A percentile compares a stretch with the other conserved stretches of the same genome.
Evolutionary conservation across 2,888 invertebrate species (phyloP).

Genomic region (Lysandra coridon): DNA sequence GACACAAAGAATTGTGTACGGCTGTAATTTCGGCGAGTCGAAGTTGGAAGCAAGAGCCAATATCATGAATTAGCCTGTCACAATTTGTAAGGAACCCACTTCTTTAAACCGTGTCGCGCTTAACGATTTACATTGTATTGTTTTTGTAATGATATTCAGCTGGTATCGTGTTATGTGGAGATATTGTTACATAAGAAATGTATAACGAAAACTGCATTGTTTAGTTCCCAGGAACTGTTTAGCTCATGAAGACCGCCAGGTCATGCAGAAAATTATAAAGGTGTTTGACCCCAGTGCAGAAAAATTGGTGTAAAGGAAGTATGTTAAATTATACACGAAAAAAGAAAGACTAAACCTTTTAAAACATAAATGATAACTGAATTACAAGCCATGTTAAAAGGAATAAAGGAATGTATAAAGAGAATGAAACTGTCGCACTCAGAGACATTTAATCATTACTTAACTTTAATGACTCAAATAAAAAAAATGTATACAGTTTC

Average conservation of each 20-base stretch:
- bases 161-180: conserved; percentile 12
- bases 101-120: not conserved
- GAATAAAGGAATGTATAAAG: too few species aligned
- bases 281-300: not conserved
- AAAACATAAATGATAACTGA: too few species aligned
- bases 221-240: not conserved
- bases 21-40: too few species aligned
- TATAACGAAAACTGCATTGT: not conserved
- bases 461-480: too few species aligned
- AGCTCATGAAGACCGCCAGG: conserved; percentile 4
- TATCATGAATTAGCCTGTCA: too few species aligned
- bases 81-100: not conserved
- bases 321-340: not conserved
- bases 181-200: conserved; percentile 18
- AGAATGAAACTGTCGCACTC: too few species aligned
- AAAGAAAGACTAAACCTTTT: not conserved
- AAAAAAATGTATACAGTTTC: too few species aligned
- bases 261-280: not conserved
- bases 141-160: conserved; percentile 8
- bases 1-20: too few species aligned
- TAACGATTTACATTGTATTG: not conserved
- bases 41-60: too few species aligned
- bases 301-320: not conserved
- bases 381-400: too few species aligned
- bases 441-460: too few species aligned